phyloP scores from a whole-genome alignment of 2,113 vertebrate species.

The Elachura formosa region DNA sequence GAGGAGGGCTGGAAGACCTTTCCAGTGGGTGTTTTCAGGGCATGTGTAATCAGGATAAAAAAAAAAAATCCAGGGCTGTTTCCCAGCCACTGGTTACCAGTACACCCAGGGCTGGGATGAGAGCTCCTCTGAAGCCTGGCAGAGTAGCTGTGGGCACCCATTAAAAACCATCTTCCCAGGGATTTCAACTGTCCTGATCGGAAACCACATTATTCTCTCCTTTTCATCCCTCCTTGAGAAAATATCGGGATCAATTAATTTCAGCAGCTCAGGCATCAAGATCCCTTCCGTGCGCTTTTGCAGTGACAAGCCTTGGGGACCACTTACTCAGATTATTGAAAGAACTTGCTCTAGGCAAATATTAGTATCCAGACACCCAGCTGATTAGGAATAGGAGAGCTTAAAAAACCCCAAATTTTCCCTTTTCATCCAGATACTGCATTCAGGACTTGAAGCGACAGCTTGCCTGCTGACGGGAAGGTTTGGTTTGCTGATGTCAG shows the following conservation, averaged over 20 bases:
- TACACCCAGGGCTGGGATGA: background rate
- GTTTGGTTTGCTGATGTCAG: background rate
- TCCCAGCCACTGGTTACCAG: background rate
- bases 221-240: background rate
- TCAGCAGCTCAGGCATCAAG: background rate
- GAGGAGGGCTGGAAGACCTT: background rate
- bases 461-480: background rate
- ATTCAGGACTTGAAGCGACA: background rate
- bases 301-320: background rate
- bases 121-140: background rate
- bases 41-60: background rate
- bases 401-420: background rate
- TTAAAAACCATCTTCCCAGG: too few species aligned
- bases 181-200: background rate
- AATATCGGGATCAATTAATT: background rate
- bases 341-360: background rate
- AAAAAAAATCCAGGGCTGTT: background rate
- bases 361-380: background rate
- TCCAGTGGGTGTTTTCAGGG: background rate
- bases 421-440: background rate
- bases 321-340: background rate
- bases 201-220: background rate
- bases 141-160: background rate
- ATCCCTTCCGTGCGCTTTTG: rapidly evolving
- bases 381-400: background rate